Evolutionary conservation across 1,140 invertebrate species (phyloP), one percentile per base, ranked within the genome.

Genomic region (Calosoma granatense): DNA sequence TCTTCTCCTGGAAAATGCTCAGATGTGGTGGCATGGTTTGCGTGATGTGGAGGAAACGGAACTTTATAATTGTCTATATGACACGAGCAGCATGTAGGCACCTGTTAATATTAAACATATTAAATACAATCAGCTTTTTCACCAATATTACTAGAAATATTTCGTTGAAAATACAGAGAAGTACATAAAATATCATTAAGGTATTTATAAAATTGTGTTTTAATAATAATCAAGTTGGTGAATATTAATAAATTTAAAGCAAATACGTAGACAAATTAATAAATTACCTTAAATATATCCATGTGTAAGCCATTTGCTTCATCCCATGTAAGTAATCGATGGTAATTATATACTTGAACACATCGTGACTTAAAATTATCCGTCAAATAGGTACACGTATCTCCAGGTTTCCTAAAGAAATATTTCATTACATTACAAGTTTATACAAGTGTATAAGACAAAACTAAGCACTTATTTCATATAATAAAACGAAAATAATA

Each of bases 251-350:
- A n/a, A n/a, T n/a, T n/a, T n/a, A n/a, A n/a, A n/a, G n/a, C n/a
- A n/a, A n/a, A n/a, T n/a, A n/a, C n/a, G n/a, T n/a, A n/a, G n/a
- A n/a, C n/a, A n/a, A n/a, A n/a, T n/a, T n/a, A n/a, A n/a, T n/a
- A n/a, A n/a, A n/a, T n/a, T 65, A 83, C 82, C 78, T 90, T 90
- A 65, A 90, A 92, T 39, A 90, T 87, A 66, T 92, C 90, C 78
- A 92, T 88, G 61, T 91, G 88, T 1, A 92, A 75, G 4, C 89
- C 89, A 21, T 84, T 77, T 23, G 83, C 81, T 43, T 86, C 82
- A 65, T 91, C 88, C 87, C 89, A 93, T 0, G 88, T 89, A 0
- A 92, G 64, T 2, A 92, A 74, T n/a, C 90, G 76, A 67, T 93
- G 90, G 63, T 91, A 91, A 66, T 90, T 91, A 68, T 88, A 89